Percentiles rank a stretch among this genome's conserved stretches.
phyloP scores from a whole-genome alignment of 1,140 invertebrate species.

The Adelges cooleyi region DNA sequence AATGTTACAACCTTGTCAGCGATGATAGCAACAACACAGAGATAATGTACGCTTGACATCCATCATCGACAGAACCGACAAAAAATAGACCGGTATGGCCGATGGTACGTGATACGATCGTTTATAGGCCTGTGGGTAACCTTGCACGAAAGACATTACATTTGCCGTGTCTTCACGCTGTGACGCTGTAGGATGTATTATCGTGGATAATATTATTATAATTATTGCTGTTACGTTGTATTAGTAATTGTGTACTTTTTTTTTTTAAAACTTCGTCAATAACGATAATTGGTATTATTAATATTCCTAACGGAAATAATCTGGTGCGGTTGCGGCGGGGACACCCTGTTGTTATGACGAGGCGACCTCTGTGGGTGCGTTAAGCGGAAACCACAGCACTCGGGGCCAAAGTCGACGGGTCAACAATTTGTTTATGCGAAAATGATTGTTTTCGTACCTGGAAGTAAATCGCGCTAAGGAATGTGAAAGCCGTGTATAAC shows the following conservation, averaged over 20 bases:
- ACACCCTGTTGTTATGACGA: no score
- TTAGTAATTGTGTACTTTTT: neutral
- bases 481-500: slow-evolving; percentile 11
- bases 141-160: neutral
- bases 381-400: neutral
- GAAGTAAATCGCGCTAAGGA: neutral
- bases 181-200: no score
- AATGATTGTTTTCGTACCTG: neutral
- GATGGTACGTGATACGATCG: neutral
- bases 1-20: neutral
- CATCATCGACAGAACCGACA: neutral
- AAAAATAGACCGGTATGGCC: neutral
- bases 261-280: neutral
- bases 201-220: no score
- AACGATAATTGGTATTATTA: no score
- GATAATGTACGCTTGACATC: neutral
- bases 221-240: neutral
- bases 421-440: neutral
- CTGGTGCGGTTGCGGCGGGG: no score
- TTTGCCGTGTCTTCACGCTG: neutral
- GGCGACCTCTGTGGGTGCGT: neutral
- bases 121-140: neutral
- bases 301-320: no score
- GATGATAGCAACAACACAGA: neutral
- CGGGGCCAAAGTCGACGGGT: neutral